Conservation (phyloP, 2,113 vertebrate species). For the Nothobranchius kuhntae region DNA sequence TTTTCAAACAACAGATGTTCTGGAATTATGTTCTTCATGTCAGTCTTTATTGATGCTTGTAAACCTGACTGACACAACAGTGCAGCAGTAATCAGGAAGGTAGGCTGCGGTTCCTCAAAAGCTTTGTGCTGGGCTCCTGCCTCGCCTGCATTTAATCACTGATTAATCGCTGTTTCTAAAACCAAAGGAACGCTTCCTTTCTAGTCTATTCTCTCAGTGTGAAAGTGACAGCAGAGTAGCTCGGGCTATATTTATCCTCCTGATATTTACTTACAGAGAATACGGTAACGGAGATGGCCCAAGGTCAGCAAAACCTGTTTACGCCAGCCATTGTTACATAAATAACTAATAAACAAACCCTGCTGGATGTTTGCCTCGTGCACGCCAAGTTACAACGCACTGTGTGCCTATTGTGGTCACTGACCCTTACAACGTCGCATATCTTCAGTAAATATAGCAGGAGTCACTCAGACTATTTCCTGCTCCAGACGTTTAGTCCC, state of each 20-base stretch:
- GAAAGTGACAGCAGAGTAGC: conserved; percentile 27
- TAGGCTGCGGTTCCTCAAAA: background rate
- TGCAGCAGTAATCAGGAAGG: background rate
- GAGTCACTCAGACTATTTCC: conserved; percentile 29
- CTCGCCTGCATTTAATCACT: background rate
- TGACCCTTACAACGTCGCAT: conserved; percentile 12
- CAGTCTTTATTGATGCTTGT: background rate
- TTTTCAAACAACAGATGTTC: background rate
- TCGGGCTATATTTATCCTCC: conserved; percentile 54
- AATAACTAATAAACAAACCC: conserved; percentile 61
- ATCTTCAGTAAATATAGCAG: conserved; percentile 26
- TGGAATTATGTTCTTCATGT: background rate
- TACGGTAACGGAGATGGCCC: conserved; percentile 12
- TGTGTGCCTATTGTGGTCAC: conserved; percentile 39
- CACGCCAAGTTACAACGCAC: conserved; percentile 2
- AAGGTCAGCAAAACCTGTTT: conserved; percentile 49
- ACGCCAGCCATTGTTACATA: conserved; percentile 70
- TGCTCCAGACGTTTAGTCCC: conserved; percentile 27
- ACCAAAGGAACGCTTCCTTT: conserved; percentile 41
- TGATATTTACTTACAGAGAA: conserved; percentile 48
- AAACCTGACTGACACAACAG: background rate
- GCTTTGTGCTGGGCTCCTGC: background rate
- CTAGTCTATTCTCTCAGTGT: conserved; percentile 10
- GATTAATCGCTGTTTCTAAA: conserved; percentile 30
- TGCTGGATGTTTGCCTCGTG: conserved; percentile 1